Evolutionary conservation across 2,113 vertebrate species (phyloP), one percentile per base, ranked within the genome.

Genomic region (Cheirogaleus medius): DNA sequence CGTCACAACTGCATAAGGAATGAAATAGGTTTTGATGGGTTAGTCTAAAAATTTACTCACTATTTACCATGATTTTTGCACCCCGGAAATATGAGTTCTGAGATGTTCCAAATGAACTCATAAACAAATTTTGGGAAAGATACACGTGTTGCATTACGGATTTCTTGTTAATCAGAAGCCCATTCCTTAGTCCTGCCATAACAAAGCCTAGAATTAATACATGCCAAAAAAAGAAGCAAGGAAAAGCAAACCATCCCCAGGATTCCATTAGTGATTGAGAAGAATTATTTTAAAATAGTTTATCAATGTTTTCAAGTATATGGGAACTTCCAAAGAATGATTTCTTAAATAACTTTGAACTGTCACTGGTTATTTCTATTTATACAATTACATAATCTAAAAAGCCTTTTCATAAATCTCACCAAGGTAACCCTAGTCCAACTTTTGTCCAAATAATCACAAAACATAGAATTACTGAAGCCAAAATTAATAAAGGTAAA

Each of bases 401-500:
- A 47, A 82, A 91, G 56, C 2, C 21, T 80, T 58, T 47, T 73
- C 54, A 32, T 34, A 94, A 93, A 80, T 27, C 52, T 91, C 9
- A 25, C 78, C 71, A 76, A 78, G 42, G 69, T 77, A 71, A 82
- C 49, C 32, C 15, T 44, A 64, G 23, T 47, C 52, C n/a, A 37
- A 47, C 5, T 47, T 92, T n/a, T 39, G 47, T 69, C 54, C 47
- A 96, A 49, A 81, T 80, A 49, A 92, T 44, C 64, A 32, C 52
- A 95, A 37, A 58, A 52, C 71, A 47, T 56, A 47, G 78, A 77
- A 77, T 77, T 18, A 90, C 25, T 29, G 25, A 92, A 64, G 39
- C 32, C 80, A 87, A 87, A 76, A 74, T 87, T 71, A 87, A 96
- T 80, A 44, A 44, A 92, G 86, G 76, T 21, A 34, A 87, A 89